A percentile compares a stretch with the other conserved stretches of the same genome.
Conservation (phyloP, 2,797 vertebrate genomes). For the Pitangus sulphuratus region DNA sequence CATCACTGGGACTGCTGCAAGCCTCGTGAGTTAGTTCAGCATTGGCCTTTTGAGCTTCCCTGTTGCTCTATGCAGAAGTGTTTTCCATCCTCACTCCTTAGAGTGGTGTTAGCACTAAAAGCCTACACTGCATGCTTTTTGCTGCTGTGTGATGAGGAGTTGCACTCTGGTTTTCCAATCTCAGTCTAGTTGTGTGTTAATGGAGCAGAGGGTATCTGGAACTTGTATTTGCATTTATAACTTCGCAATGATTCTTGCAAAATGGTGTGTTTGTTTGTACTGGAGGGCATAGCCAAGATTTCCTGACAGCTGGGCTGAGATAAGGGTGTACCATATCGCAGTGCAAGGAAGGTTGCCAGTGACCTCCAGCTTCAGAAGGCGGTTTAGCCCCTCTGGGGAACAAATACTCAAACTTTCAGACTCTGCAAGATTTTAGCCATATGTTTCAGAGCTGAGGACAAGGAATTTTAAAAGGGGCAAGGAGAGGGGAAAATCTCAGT, state of each 20-base stretch:
- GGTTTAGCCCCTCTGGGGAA: neutral
- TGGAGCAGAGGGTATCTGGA: neutral
- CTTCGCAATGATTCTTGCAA: constrained; percentile 1
- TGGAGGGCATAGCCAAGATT: neutral
- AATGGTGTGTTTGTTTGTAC: constrained; percentile 11
- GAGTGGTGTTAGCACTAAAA: neutral
- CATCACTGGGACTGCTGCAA: neutral
- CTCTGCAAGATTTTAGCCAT: neutral
- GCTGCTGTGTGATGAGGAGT: neutral
- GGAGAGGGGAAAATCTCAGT: neutral
- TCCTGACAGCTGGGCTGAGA: neutral
- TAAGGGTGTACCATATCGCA: fast-evolving
- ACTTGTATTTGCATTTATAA: neutral
- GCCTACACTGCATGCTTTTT: neutral
- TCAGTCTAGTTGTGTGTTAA: neutral
- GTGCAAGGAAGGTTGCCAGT: neutral
- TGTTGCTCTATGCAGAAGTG: neutral
- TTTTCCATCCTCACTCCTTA: neutral
- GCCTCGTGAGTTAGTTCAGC: neutral
- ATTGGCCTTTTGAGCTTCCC: neutral
- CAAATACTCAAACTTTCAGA: neutral
- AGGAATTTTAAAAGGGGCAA: neutral
- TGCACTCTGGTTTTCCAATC: neutral
- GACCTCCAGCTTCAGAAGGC: neutral
- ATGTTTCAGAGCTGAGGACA: neutral